Evolutionary conservation across 2,113 vertebrate genomes (phyloP), one percentile per base, ranked within the genome.

Genomic region (Capreolus pygargus): DNA sequence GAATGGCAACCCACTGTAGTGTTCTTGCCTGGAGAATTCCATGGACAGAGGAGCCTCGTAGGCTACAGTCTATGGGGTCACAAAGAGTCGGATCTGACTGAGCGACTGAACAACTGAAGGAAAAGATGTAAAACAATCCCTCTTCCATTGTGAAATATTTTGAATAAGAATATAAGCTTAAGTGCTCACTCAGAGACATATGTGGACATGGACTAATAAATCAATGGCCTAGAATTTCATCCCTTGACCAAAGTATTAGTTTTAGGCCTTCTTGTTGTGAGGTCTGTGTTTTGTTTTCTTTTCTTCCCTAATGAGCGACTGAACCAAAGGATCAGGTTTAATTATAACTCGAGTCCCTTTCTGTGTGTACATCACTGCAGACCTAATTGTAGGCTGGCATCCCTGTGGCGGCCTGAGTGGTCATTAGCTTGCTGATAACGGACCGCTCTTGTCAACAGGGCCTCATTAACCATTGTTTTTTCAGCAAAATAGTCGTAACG

Each of bases 341-440:
- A 98, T 95, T 93, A 97, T 93, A 95, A 97, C 60, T 70, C 91
- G 89, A 97, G 89, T 94, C 94, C 95, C 89, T 97, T 96, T 98
- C 94, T 98, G 98, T 98, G 97, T 97, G 96, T 93, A 87, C 95
- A 98, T 94, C 94, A 78, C 74, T 97, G 97, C 95, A 98, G 97
- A 96, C 89, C 97, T 98, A 98, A 98, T 98, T 98, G 98, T 93
- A 98, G 98, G 91, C 98, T 98, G 95, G 97, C 95, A 83, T 96
- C 91, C 93, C 96, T 43, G 84, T 97, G 70, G 93, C 0, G 97
- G 97, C 94, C 95, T 43, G 98, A 98, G 97, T 97, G 98, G 98
- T 98, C 98, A 98, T 98, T 98, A 98, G 98, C 97, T 97, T 91
- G 97, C 96, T 97, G 98, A 97, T 98, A 98, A 97, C 47, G 93